Percentiles rank a stretch among this genome's conserved stretches.
These are phyloP conservation scores for Tortrix viridana DNA, from an alignment of 2,888 invertebrate species.

Conservation along the genomic window DNA sequence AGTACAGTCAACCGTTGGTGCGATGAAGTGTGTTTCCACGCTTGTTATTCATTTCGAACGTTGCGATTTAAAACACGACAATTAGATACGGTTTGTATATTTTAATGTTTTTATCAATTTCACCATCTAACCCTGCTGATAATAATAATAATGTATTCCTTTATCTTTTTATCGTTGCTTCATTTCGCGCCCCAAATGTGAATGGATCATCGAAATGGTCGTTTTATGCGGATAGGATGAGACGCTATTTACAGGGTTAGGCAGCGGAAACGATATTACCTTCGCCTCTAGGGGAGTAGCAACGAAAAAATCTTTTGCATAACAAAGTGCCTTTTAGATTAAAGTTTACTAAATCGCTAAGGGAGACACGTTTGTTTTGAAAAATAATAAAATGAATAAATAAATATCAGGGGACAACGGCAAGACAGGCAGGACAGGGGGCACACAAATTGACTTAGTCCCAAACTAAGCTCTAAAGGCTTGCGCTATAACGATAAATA, in stretches of 20 bases:
- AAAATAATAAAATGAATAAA: too few species aligned
- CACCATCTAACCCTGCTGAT: neutral
- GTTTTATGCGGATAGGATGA: constrained; percentile 46
- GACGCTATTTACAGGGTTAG: constrained; percentile 36
- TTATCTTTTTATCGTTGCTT: constrained; percentile 33
- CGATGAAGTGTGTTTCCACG: too few species aligned
- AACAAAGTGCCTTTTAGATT: constrained; percentile 17
- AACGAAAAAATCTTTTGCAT: constrained; percentile 23
- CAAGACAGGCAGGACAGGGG: too few species aligned
- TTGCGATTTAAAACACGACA: constrained; percentile 8
- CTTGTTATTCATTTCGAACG: constrained; percentile 6
- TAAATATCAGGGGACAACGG: too few species aligned
- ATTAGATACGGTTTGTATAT: too few species aligned
- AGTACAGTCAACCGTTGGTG: too few species aligned
- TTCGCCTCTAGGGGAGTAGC: constrained; percentile 5
- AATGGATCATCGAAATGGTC: constrained; percentile 46
- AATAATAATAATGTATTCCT: constrained; percentile 13
- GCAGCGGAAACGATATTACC: constrained; percentile 29
- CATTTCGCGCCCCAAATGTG: constrained; percentile 43
- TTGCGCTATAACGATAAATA: too few species aligned
- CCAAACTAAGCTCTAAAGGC: too few species aligned
- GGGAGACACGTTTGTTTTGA: constrained; percentile 7
- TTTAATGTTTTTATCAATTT: too few species aligned
- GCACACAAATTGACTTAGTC: too few species aligned
- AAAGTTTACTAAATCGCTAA: constrained; percentile 4